phyloP scores from a whole-genome alignment of 2,888 invertebrate genomes.

The Dendrolimus houi region DNA sequence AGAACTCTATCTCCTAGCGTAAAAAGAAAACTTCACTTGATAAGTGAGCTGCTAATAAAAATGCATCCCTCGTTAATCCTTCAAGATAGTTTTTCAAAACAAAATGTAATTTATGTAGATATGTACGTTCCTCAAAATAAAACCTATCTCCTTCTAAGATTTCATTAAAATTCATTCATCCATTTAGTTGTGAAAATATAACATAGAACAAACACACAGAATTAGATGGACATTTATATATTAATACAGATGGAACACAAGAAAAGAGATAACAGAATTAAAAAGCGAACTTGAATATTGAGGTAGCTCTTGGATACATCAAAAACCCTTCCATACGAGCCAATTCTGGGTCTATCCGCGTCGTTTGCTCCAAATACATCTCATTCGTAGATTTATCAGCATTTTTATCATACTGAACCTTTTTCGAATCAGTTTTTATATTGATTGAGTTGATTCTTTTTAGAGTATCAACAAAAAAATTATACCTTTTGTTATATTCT shows the following conservation, averaged over 20 bases:
- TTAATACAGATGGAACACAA: too few species aligned
- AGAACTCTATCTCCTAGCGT: too few species aligned
- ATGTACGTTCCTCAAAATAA: too few species aligned
- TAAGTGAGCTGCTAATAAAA: too few species aligned
- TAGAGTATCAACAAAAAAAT: conserved; percentile 38
- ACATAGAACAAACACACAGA: too few species aligned
- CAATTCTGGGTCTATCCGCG: conserved; percentile 29
- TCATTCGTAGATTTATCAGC: conserved; percentile 38
- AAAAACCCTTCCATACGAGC: conserved; percentile 7
- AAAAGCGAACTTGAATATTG: conserved; percentile 11
- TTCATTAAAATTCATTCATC: too few species aligned
- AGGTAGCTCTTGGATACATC: conserved; percentile 10
- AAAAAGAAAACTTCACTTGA: too few species aligned
- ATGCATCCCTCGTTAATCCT: too few species aligned
- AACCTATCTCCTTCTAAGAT: too few species aligned
- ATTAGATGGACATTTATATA: too few species aligned
- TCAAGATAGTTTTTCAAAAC: too few species aligned
- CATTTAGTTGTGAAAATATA: too few species aligned
- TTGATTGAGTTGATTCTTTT: conserved; percentile 38
- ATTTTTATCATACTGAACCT: conserved; percentile 34
- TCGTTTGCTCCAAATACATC: conserved; percentile 6
- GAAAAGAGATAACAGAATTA: not conserved
- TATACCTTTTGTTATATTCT: conserved; percentile 34
- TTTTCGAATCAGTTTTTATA: conserved; percentile 16
- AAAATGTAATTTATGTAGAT: not conserved